These are phyloP conservation scores for Phytoseiulus persimilis DNA, from an alignment of 2,888 invertebrate species.

Conservation along the genomic window DNA sequence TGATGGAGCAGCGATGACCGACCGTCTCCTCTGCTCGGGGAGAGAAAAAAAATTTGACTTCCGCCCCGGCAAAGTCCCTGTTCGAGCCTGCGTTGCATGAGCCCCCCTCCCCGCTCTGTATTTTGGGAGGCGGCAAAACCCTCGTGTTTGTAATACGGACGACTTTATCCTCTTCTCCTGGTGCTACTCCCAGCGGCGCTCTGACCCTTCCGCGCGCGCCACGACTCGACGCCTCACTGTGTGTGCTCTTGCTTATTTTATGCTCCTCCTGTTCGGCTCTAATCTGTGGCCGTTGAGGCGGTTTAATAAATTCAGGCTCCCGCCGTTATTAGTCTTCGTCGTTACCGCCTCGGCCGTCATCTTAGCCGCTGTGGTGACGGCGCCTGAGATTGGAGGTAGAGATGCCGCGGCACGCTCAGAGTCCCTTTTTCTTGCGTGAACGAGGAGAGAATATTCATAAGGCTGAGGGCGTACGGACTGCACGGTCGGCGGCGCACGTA, in stretches of 20 bases:
- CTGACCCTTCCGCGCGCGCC: too few species aligned
- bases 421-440: background rate
- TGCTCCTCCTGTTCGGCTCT: background rate
- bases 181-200: too few species aligned
- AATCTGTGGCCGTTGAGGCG: background rate
- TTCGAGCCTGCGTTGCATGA: too few species aligned
- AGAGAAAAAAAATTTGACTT: background rate
- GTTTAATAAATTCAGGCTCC: background rate
- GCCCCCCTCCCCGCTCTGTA: too few species aligned
- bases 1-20: conserved; percentile 29
- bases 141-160: background rate
- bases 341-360: background rate
- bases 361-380: background rate
- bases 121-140: background rate
- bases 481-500: background rate
- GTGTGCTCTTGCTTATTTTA: background rate
- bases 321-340: background rate
- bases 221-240: too few species aligned
- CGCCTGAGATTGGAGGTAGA: background rate
- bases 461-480: background rate
- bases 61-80: background rate
- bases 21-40: background rate
- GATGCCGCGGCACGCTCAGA: background rate
- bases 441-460: background rate
- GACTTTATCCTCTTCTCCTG: too few species aligned